Base-by-base conservation (phyloP, 2,888 invertebrate genomes). In the Beris chalybata region DNA sequence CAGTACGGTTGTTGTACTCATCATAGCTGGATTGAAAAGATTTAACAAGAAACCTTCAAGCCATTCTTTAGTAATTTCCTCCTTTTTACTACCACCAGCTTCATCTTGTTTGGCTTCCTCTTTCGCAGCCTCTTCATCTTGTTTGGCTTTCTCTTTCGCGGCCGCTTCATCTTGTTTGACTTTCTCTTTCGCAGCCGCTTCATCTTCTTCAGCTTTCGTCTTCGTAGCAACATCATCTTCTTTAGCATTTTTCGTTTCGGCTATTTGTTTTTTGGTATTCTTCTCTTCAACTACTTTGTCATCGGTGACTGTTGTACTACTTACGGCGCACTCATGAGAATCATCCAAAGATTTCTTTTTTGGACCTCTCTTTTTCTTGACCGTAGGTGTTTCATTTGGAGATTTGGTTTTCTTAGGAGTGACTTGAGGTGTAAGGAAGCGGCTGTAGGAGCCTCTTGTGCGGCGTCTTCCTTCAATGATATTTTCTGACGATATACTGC, bases 401-500 rank as follows among this genome's bases (percentile, higher is more conserved):
- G 22, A 22, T 22, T 22, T 22, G 5, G 38, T 38, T 38, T 38
- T 45, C 12, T 47, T 13, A 13, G 29, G 30, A 64, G 7, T 56
- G 6, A 45, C 29, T 53, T 64, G 38, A 38, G 38, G 38, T 5
- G 7, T 38, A 38, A 38, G 38, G 0, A 72, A 67, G 0, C 72
- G 71, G 0, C 73, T 67, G 0, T 77, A 74, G 0, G 77, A 75
- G 1, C 76, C 71, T 0, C 79, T 71, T 1, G 61, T 50, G 13
- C 58, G 58, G 3, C 52, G 48, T 58, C 78, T 80, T 2, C 80
- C 79, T 0, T 69, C 67, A 6, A 79, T 74, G 6, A 79, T 79
- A 64, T 79, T 79, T 43, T 79, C 77, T 0, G 77, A 76, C 4
- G 79, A 79, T 1, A 79, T 73, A 12, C 73, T 73, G 11, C 78